Percentiles rank a stretch among this genome's conserved stretches.
Evolutionary conservation across 1,140 invertebrate species (phyloP).

Genomic region (Lepidotrigona ventralis): DNA sequence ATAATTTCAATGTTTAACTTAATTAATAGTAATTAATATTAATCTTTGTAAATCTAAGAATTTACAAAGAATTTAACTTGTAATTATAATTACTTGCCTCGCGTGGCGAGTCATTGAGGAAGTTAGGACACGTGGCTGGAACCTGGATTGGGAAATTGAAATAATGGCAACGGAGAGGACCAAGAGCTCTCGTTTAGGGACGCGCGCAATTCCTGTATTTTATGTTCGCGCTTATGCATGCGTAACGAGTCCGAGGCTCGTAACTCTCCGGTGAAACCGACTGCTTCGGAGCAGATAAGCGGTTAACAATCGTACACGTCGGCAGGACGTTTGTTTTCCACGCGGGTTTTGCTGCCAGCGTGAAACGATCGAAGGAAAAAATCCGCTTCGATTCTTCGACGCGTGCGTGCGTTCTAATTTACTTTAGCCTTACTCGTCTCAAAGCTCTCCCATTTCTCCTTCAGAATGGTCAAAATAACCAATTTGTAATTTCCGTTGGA

Average conservation of each 20-base stretch:
- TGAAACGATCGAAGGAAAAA: background rate
- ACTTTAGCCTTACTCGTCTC: background rate
- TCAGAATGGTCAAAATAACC: too few relatives aligned
- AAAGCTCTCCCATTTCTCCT: background rate
- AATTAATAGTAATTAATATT: too few relatives aligned
- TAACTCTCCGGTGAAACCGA: constrained; percentile 61
- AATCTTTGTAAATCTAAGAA: too few relatives aligned
- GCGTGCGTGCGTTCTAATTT: too few relatives aligned
- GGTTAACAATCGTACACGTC: constrained; percentile 59
- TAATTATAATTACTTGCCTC: too few relatives aligned
- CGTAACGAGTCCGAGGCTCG: constrained; percentile 67
- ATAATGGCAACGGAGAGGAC: constrained; percentile 12
- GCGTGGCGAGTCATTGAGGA: too few relatives aligned
- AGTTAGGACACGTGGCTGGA: too few relatives aligned
- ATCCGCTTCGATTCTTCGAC: background rate
- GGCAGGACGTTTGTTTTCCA: constrained; percentile 14
- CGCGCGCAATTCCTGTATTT: constrained; percentile 56
- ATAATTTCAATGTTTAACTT: too few relatives aligned
- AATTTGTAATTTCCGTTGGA: too few relatives aligned
- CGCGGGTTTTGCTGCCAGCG: background rate
- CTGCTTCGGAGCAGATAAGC: constrained; percentile 43
- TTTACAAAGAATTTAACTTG: too few relatives aligned
- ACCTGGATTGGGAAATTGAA: background rate
- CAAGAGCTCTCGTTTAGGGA: constrained; percentile 22
- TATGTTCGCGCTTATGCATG: constrained; percentile 68